Evolutionary conservation across 2,113 vertebrate genomes (phyloP).

Genomic region (Struthio camelus): DNA sequence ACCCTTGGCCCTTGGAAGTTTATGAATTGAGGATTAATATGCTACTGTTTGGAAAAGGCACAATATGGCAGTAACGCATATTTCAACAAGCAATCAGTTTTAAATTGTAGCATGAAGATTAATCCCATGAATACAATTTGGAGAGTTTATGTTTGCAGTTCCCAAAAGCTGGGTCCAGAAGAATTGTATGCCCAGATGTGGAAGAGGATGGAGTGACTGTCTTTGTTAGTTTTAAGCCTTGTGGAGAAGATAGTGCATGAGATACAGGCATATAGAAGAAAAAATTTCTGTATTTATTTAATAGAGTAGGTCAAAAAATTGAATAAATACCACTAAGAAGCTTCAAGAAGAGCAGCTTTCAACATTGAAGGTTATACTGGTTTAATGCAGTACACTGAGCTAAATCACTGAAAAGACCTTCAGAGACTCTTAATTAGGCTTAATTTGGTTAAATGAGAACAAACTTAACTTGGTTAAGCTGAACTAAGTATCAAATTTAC

Average conservation of each 20-base stretch:
- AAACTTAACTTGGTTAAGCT: background rate
- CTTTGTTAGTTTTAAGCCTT: background rate
- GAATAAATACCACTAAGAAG: background rate
- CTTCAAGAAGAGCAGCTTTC: background rate
- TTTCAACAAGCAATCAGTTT: background rate
- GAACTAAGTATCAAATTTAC: background rate
- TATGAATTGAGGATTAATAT: background rate
- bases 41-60: background rate
- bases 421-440: background rate
- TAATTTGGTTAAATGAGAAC: background rate
- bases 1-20: background rate
- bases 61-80: background rate
- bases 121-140: background rate
- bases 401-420: background rate
- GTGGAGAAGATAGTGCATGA: background rate
- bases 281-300: background rate
- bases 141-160: background rate
- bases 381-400: background rate
- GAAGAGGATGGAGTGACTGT: background rate
- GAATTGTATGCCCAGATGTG: background rate
- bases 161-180: background rate
- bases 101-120: background rate
- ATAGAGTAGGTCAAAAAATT: background rate
- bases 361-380: background rate
- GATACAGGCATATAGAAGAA: background rate